Base-by-base conservation (phyloP, 2,888 invertebrate species). In the Pyrrhopygopsis socrates region DNA sequence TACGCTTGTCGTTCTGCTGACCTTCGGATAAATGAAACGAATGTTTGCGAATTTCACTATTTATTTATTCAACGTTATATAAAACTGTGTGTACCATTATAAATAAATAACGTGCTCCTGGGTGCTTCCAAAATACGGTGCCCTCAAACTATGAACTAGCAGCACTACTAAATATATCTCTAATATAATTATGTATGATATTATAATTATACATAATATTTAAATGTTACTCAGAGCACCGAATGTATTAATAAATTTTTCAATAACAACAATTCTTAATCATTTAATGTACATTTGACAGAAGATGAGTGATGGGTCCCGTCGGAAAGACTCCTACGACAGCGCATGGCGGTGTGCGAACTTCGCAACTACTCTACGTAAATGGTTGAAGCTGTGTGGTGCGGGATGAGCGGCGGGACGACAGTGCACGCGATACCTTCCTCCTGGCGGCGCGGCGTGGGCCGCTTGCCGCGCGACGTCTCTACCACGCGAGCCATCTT, bases 331-430 rank as follows among this genome's bases (percentile, higher is more conserved):
- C 22, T 79, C 76, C 71, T 38, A n/a, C 20, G 8, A 27, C 4
- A 2, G 60, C 60, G 58, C 58, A 27, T 27, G 15, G 38, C 24
- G 30, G n/a, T n/a, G 86, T 50, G 89, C 67, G 84, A n/a, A 85
- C 58, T 77, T 87, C 80, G 89, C 84, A 92, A 82, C 95, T 96
- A 96, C 94, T 96, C 97, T 95, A 96, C 97, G 92, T 94, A 94
- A 84, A 96, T 96, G 92, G 96, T 95, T 86, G 95, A 95, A 95
- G 97, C 96, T 89, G 96, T 96, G 97, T 95, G 96, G 95, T 95
- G 96, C 87, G 94, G 93, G 86, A 94, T 91, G 91, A 95, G 95
- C 90, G 95, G 96, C 94, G 96, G 94, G 94, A 95, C 93, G 89
- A 93, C 90, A 89, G 84, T 94, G 90, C 94, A 93, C 91, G 92